phyloP scores from a whole-genome alignment of 2,888 invertebrate genomes.

The Poecilus cupreus region DNA sequence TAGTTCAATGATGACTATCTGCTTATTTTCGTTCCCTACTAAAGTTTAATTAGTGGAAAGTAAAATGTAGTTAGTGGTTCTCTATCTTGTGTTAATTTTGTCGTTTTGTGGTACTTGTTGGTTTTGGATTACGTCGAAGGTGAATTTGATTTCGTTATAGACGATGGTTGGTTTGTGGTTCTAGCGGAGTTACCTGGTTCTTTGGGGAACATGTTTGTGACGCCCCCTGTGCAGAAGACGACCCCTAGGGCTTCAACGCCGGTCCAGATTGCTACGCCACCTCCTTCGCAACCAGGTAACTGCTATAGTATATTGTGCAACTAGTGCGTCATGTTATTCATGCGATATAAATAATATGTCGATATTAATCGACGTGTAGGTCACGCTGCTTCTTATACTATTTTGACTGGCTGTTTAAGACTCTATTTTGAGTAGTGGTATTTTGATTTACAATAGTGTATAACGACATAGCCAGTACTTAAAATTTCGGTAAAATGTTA shows the following conservation, averaged over 20 bases:
- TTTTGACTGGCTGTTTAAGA: no score
- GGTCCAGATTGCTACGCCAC: conserved; percentile 68
- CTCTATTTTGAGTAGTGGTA: no score
- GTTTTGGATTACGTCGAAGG: neutral
- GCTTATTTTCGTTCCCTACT: conserved; percentile 8
- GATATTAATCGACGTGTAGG: no score
- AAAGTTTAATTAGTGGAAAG: neutral
- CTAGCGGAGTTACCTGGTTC: conserved; percentile 68
- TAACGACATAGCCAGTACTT: no score
- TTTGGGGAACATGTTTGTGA: conserved; percentile 65
- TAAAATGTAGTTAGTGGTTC: neutral
- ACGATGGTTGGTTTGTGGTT: neutral
- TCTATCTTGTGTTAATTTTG: neutral
- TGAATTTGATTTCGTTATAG: neutral
- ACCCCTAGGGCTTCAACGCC: conserved; percentile 66
- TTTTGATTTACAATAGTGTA: no score
- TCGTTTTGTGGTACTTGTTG: neutral
- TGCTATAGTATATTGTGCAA: no score
- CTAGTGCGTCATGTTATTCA: no score
- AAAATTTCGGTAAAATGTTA: no score
- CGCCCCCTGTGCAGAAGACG: conserved; percentile 60
- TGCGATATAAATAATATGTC: no score
- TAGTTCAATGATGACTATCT: neutral
- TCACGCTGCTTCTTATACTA: no score
- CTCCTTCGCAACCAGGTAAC: conserved; percentile 69